Evolutionary conservation across 1,140 invertebrate species (phyloP).

Genomic region (Solenopsis invicta): DNA sequence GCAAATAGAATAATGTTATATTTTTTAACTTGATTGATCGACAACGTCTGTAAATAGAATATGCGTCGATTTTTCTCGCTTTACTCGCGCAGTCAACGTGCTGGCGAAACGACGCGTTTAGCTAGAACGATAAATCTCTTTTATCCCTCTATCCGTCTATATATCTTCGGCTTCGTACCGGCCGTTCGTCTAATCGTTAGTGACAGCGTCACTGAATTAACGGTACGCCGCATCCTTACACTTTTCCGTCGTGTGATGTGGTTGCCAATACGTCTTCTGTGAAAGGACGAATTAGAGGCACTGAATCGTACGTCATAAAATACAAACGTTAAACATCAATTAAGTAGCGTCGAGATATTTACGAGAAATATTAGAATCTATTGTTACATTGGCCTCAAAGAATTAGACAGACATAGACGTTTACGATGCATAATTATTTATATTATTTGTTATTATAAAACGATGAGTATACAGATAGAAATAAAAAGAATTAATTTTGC

Average conservation of each 20-base stretch:
- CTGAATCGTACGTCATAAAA: conserved; percentile 27
- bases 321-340: conserved; percentile 32
- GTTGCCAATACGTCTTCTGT: conserved; percentile 12
- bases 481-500: not conserved
- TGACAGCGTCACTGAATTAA: conserved; percentile 76
- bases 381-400: not conserved
- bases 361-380: not conserved
- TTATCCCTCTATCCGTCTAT: conserved; percentile 67
- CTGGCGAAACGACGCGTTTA: conserved; percentile 28
- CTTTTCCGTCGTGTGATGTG: conserved; percentile 9
- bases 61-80: conserved; percentile 61
- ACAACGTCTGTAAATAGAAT: conserved; percentile 20
- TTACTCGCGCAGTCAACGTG: conserved; percentile 15
- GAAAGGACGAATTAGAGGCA: conserved; percentile 54
- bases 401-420: not conserved
- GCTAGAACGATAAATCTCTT: conserved; percentile 70
- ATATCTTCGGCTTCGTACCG: conserved; percentile 53
- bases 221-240: conserved; percentile 62
- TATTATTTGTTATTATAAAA: not conserved
- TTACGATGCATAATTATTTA: not conserved
- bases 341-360: conserved; percentile 6
- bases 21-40: conserved; percentile 22
- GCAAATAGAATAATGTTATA: conserved; percentile 6
- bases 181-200: conserved; percentile 69
- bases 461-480: not conserved